Percentiles rank a stretch among this genome's conserved stretches.
phyloP scores from a whole-genome alignment of 1,140 invertebrate genomes.

The Bicyclus anynana region DNA sequence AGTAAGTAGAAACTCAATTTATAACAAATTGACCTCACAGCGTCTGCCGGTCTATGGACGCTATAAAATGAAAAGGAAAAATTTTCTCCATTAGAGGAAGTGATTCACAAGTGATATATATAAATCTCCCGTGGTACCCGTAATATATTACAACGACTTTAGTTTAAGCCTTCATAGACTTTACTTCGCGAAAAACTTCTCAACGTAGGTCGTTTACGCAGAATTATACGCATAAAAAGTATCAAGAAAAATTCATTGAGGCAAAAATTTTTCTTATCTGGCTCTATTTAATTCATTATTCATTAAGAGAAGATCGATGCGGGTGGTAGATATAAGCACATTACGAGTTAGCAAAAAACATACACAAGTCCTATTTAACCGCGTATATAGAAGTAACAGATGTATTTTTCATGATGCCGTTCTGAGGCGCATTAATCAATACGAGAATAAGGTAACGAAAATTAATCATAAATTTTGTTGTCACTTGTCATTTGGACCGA shows the following conservation, averaged over 20 bases:
- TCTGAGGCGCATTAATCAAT: constrained; percentile 26
- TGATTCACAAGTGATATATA: too few species aligned
- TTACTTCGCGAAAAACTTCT: background rate
- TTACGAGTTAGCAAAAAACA: constrained; percentile 43
- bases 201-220: background rate
- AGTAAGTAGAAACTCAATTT: too few species aligned
- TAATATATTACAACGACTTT: too few species aligned
- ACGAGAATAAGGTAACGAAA: constrained; percentile 20
- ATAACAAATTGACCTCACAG: too few species aligned
- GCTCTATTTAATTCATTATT: constrained; percentile 48
- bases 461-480: constrained; percentile 31
- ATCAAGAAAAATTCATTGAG: constrained; percentile 27
- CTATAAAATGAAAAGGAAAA: too few species aligned
- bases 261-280: constrained; percentile 38
- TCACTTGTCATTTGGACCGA: constrained; percentile 15
- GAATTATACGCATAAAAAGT: constrained; percentile 13
- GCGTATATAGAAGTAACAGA: constrained; percentile 35
- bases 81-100: too few species aligned
- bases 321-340: constrained; percentile 47
- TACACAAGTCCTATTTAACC: constrained; percentile 32
- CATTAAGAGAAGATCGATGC: constrained; percentile 45
- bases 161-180: background rate
- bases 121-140: too few species aligned
- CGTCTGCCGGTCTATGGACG: too few species aligned
- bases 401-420: constrained; percentile 33